Base-by-base conservation (phyloP, 2,113 vertebrate genomes). In the Oreotrochilus melanogaster region DNA sequence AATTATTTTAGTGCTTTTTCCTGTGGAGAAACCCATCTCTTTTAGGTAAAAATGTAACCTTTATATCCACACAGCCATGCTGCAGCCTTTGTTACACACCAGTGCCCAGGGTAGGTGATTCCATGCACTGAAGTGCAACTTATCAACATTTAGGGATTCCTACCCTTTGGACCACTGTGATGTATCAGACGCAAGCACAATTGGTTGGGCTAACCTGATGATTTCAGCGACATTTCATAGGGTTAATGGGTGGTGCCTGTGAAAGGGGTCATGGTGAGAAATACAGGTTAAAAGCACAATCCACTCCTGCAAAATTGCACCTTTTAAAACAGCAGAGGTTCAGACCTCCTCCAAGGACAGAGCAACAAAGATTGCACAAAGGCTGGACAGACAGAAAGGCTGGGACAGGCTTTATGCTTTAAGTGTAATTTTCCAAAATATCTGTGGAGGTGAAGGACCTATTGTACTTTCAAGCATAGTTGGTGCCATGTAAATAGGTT, bases 401-500 rank as follows among this genome's bases (percentile, higher is more conserved):
- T 80, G 54, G 78, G 88, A 83, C 67, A 92, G 54, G 37, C 17
- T 89, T 47, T 70, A 16, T 66, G 47, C 72, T 93, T 90, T 92
- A 72, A 83, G 62, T 37, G 33, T 66, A 2, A 37, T 84, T 92
- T 92, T 93, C 83, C 60, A 51, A 80, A 95, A 78, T 78, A 70
- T 48, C 76, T 75, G 45, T 39, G 47, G 35, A 43, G 79, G 39
- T 12, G 81, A 93, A 94, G 75, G 72, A 86, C 54, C 67, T 45
- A 13, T 47, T 93, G 91, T 92, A 80, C 92, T 93, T 92, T 70
- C 25, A 73, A 65, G 54, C 0, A 0, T 54, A 92, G 54, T 15
- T 69, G 48, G 45, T 78, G 76, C 57, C 72, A 65, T 53, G 88
- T 79, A 92, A 94, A 92, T n/a, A 74, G 81, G 61, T 53, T 85